Base-by-base conservation (phyloP, 2,888 invertebrate genomes). In the Hirtodrosophila duncani region DNA sequence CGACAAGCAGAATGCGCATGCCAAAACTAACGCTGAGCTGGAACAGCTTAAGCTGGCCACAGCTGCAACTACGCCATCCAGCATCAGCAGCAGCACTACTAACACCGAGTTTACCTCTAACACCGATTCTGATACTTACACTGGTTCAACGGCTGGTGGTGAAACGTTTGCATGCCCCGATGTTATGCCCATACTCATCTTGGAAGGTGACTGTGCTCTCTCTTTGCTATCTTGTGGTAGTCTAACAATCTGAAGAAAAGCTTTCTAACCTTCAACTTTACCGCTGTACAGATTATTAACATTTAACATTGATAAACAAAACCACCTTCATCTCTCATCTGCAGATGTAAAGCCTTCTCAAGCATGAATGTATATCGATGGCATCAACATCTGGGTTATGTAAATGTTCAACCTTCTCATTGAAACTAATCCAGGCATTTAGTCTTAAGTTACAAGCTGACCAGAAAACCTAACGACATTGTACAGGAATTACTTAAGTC, bases 101-200 rank as follows among this genome's bases (percentile, higher is more conserved):
- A 59, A 52, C 42, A 21, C 24, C n/a, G n/a, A n/a, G n/a, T n/a
- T n/a, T n/a, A n/a, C n/a, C 5, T 23, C 46, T 16, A 51, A 41
- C 57, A 53, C 50, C 11, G 51, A 60, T 26, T 31, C 41, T 41
- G 59, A 59, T 59, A 66, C 63, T 45, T 38, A 37, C 60, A 60
- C 60, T 34, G 37, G 34, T 30, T 21, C 30, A 23, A 34, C 20
- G 33, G 11, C 17, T 6, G 33, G 11, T 74, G 81, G 49, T 67
- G 79, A 70, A 46, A 66, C 60, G 61, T 69, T 88, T 89, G 85
- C 88, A 90, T 90, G 85, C 89, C 91, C 84, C 89, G 91, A 87
- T 91, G 91, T 83, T 89, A 90, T 90, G 88, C 90, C 93, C 86
- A 93, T 94, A 88, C 91, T 94, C 83, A 93, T 94, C 85, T 89